phyloP scores from a whole-genome alignment of 2,888 invertebrate genomes.

The Scaptomyza polygonia region DNA sequence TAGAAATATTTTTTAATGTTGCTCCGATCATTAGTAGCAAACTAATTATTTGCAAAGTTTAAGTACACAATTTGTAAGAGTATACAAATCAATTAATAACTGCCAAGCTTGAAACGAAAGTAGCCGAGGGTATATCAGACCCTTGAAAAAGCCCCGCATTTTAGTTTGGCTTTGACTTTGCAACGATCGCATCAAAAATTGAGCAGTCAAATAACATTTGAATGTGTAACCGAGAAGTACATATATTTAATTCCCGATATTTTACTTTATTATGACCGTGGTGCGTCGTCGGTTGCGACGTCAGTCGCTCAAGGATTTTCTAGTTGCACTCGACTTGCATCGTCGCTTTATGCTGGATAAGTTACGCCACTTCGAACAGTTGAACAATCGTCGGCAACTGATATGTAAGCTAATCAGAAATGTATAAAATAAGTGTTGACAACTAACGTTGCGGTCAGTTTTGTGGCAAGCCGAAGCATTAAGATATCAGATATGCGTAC shows the following conservation, averaged over 20 bases:
- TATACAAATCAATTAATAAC: constrained; percentile 42
- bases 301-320: constrained; percentile 68
- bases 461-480: constrained; percentile 3
- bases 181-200: constrained; percentile 39
- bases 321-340: constrained; percentile 57
- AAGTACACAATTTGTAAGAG: constrained; percentile 14
- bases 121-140: constrained; percentile 59
- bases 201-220: constrained; percentile 3
- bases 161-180: constrained; percentile 66
- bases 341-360: constrained; percentile 69
- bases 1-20: no score
- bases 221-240: background rate
- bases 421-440: constrained; percentile 5
- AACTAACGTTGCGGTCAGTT: constrained; percentile 5
- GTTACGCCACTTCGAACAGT: constrained; percentile 52
- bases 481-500: constrained; percentile 1
- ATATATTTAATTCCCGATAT: background rate
- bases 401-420: constrained; percentile 55
- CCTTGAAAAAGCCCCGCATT: constrained; percentile 31
- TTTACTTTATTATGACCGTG: constrained; percentile 56
- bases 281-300: constrained; percentile 65
- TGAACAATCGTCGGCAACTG: constrained; percentile 56
- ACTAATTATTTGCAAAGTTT: background rate
- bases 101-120: constrained; percentile 48
- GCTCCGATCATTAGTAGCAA: no score